phyloP scores from a whole-genome alignment of 2,888 invertebrate species.

The Cataglyphis rosenhaueri region DNA sequence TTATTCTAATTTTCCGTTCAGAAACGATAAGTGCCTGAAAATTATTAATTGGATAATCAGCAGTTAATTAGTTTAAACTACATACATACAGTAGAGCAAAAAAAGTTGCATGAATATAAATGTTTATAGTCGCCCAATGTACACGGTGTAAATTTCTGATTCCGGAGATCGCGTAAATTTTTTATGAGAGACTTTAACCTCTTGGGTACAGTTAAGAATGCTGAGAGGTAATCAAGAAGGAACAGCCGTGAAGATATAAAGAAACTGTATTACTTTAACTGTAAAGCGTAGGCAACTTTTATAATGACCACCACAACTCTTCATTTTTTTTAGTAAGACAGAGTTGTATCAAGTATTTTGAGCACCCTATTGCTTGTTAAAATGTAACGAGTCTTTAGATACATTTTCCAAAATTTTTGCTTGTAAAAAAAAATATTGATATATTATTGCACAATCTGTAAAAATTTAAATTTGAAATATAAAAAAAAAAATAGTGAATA shows the following conservation, averaged over 20 bases:
- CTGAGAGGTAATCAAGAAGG: slow-evolving; percentile 60
- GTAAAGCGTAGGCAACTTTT: slow-evolving; percentile 69
- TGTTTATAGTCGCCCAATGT: slow-evolving; percentile 16
- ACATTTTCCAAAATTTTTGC: background rate
- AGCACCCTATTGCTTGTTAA: slow-evolving; percentile 21
- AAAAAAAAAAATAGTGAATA: too few species aligned
- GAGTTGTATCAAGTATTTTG: slow-evolving; percentile 41
- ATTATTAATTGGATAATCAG: background rate
- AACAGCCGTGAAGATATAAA: slow-evolving; percentile 55
- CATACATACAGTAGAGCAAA: background rate
- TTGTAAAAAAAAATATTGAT: background rate
- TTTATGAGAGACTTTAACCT: slow-evolving; percentile 43
- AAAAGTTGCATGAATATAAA: slow-evolving; percentile 7
- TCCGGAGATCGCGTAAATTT: slow-evolving; percentile 26
- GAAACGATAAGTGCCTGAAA: background rate
- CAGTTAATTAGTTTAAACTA: background rate
- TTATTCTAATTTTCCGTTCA: background rate
- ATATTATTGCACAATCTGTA: background rate
- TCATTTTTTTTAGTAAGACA: slow-evolving; percentile 63
- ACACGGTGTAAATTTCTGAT: slow-evolving; percentile 1
- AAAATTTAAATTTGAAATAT: background rate
- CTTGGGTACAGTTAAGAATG: slow-evolving; percentile 59
- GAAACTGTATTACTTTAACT: slow-evolving; percentile 66
- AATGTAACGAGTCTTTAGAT: slow-evolving; percentile 38
- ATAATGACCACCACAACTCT: slow-evolving; percentile 47